phyloP scores from a whole-genome alignment of 2,113 vertebrate genomes.

The Pandion haliaetus region DNA sequence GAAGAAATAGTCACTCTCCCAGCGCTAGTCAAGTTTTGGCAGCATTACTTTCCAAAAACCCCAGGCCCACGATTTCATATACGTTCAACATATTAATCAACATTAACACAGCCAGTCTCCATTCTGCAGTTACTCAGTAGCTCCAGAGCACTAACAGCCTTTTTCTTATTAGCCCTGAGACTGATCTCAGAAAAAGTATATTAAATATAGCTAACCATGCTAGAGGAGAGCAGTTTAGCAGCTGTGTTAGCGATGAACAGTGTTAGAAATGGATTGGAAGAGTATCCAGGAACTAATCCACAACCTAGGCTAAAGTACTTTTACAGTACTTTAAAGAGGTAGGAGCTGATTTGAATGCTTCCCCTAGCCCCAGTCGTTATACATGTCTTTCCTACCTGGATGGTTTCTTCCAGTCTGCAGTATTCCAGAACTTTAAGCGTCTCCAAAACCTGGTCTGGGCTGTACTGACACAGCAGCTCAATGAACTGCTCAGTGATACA shows the following conservation, averaged over 20 bases:
- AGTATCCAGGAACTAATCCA: neutral
- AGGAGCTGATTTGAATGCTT: neutral
- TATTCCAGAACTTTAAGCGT: conserved; percentile 85
- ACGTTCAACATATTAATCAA: neutral
- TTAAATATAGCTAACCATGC: neutral
- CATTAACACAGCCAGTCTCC: neutral
- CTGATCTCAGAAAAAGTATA: neutral
- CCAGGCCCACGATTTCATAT: neutral
- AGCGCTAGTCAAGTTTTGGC: neutral
- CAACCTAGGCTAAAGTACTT: neutral
- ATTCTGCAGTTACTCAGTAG: neutral
- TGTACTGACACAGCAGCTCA: conserved; percentile 85
- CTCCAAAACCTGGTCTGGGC: conserved; percentile 78
- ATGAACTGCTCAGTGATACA: conserved; percentile 85
- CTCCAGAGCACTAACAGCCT: neutral
- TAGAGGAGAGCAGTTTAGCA: neutral
- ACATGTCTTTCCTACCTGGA: conserved; percentile 76
- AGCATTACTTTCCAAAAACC: neutral
- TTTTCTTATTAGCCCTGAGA: neutral
- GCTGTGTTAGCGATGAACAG: neutral
- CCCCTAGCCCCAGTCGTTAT: neutral
- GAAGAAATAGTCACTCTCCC: neutral
- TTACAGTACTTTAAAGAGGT: neutral
- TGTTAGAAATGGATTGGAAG: neutral
- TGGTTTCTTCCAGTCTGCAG: conserved; percentile 90